Evolutionary conservation across 2,113 vertebrate genomes (phyloP).

Genomic region (Anas platyrhynchos): DNA sequence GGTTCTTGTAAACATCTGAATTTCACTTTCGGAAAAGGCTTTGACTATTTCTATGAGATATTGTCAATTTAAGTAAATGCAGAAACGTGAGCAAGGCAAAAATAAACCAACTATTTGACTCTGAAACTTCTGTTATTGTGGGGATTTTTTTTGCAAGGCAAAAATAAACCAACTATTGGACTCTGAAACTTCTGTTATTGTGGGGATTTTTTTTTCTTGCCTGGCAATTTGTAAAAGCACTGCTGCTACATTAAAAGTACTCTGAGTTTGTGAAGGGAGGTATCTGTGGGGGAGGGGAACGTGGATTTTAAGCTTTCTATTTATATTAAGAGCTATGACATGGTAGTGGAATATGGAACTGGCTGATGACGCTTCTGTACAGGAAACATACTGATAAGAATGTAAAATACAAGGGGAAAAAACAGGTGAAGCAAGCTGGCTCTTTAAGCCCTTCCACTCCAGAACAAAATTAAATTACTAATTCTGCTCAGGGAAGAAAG

Average conservation of each 20-base stretch:
- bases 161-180: not conserved
- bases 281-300: not conserved
- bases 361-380: not conserved
- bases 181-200: not conserved
- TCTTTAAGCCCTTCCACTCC: not conserved
- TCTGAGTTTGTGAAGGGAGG: not conserved
- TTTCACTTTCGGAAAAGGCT: not conserved
- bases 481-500: not conserved
- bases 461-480: slow-evolving; percentile 27
- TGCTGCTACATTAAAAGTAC: not conserved
- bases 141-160: not conserved
- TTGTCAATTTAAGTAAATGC: not conserved
- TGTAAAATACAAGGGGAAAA: not conserved
- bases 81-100: not conserved
- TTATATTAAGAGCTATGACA: not conserved
- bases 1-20: not conserved
- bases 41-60: not conserved
- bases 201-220: not conserved
- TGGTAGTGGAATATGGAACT: not conserved
- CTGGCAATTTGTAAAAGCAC: not conserved
- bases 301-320: not conserved
- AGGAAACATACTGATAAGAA: not conserved
- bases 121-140: not conserved
- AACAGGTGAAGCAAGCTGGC: not conserved
- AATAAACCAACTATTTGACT: not conserved